Percentiles rank a stretch among this genome's conserved stretches.
phyloP scores from a whole-genome alignment of 2,888 invertebrate species.

The Drosophila kambysellisi region DNA sequence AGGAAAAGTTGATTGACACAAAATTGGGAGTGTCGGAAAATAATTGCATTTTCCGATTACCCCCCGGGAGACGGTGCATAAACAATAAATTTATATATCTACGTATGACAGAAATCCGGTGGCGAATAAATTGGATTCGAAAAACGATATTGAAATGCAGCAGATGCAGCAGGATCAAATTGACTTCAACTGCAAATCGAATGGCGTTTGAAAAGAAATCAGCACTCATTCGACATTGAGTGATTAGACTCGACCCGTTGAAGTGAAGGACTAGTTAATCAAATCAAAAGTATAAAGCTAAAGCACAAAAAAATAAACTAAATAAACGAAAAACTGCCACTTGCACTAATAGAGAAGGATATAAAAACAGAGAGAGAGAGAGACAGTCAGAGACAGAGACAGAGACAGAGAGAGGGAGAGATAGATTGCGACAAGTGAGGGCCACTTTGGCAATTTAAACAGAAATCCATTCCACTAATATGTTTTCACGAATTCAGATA shows the following conservation, averaged over 20 bases:
- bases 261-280: slow-evolving; percentile 17
- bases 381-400: neutral
- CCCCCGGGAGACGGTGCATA: neutral
- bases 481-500: slow-evolving; percentile 73
- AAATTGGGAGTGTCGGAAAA: neutral
- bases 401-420: neutral
- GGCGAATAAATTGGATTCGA: neutral
- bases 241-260: slow-evolving; percentile 7
- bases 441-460: slow-evolving; percentile 68
- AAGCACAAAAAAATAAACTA: neutral
- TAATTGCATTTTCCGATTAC: neutral
- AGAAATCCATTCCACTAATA: slow-evolving; percentile 77
- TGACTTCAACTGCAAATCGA: neutral
- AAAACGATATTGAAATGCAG: neutral
- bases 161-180: neutral
- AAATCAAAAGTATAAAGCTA: slow-evolving; percentile 25
- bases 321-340: slow-evolving; percentile 2
- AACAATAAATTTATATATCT: neutral
- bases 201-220: neutral
- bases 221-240: slow-evolving; percentile 8
- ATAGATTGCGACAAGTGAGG: slow-evolving; percentile 8
- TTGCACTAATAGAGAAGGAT: neutral
- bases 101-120: neutral
- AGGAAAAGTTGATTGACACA: neutral
- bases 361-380: neutral